Conservation (phyloP, 2,113 vertebrate species). For the Taxidea taxus region DNA sequence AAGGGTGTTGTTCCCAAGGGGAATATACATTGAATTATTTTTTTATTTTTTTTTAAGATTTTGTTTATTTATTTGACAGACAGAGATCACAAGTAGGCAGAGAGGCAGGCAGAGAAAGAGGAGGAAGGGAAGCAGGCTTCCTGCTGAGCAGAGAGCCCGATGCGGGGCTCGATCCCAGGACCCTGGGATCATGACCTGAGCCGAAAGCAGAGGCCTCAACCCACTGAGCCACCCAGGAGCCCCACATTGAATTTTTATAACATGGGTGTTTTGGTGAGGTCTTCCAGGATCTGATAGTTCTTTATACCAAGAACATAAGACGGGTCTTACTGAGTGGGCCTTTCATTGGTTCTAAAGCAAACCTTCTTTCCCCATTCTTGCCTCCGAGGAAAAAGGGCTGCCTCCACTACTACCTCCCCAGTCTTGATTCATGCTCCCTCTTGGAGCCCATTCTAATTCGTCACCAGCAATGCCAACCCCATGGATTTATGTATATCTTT, state of each 20-base stretch:
- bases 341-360: background rate
- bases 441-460: background rate
- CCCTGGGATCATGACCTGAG: too few relatives aligned
- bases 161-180: too few relatives aligned
- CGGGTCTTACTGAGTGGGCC: background rate
- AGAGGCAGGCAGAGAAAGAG: too few relatives aligned
- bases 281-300: background rate
- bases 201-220: too few relatives aligned
- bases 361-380: background rate
- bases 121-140: too few relatives aligned
- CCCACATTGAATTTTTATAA: background rate
- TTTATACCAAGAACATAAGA: background rate
- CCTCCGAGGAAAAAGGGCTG: background rate
- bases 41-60: too few relatives aligned
- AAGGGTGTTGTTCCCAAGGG: background rate
- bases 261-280: background rate
- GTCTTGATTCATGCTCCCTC: background rate
- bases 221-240: too few relatives aligned
- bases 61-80: too few relatives aligned
- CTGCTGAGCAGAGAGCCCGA: too few relatives aligned
- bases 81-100: too few relatives aligned
- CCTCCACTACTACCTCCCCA: too few relatives aligned
- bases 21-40: background rate
- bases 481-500: background rate
- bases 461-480: background rate